Evolutionary conservation across 2,888 invertebrate species (phyloP), one percentile per base, ranked within the genome.

Genomic region (Chalcosyrphus nemorum): DNA sequence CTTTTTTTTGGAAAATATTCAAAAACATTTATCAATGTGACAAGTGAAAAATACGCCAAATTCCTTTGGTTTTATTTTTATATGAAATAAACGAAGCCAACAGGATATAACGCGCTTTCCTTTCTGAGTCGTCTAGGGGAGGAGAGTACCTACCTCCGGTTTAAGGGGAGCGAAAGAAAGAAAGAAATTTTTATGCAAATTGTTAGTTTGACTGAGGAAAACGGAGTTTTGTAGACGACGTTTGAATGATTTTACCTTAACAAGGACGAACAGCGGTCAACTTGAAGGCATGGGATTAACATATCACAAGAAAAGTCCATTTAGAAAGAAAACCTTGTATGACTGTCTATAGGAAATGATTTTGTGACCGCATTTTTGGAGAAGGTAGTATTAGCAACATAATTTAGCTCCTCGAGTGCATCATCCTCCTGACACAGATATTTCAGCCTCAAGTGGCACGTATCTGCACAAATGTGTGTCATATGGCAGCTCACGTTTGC

Each of bases 11-110:
- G 32, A 24, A 45, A 45, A 45, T 45, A 66, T 66, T 52, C 35
- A 11, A 11, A 52, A 29, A 24, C 45, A 68, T 68, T 56, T 43
- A 27, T 68, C 68, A 68, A 17, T 24, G 66, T 56, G 68, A 68
- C 68, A 68, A 68, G 68, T 68, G 29, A 68, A 68, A 68, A 68
- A 68, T 56, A 43, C 13, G 15, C 17, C 32, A 41, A 56, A 68
- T 68, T 45, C 29, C n/a, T 21, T 41, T n/a, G 24, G 27, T 56
- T 32, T 35, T 57, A n/a, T 38, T 38, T 66, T 50, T 17, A 5
- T 11, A 24, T 15, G 15, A 15, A 35, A 4, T 38, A 35, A 52
- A 27, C 29, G 35, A 15, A 9, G n/a, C 19, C 24, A 27, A 17
- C 35, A 13, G 50, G 50, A 65, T 65, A 27, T 29, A 29, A 32